Evolutionary conservation across 2,888 invertebrate species (phyloP).

Genomic region (Philopedon plagiatum): DNA sequence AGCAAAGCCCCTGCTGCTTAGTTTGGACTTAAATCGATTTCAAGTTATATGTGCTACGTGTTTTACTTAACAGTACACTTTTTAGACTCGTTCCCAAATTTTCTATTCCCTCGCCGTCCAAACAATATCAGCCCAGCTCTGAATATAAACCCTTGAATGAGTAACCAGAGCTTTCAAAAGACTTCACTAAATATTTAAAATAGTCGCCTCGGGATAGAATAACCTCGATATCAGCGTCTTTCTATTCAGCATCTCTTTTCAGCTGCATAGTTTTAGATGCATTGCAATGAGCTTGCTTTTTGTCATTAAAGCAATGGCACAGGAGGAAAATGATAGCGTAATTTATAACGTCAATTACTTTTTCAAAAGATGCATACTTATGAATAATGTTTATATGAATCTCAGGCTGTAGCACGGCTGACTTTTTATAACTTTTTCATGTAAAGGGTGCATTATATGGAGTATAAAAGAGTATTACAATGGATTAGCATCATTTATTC

Average conservation of each 20-base stretch:
- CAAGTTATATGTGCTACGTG: neutral
- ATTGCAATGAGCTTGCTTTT: neutral
- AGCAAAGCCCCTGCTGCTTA: no score
- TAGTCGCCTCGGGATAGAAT: slow-evolving; percentile 1
- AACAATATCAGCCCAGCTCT: neutral
- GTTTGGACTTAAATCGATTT: no score
- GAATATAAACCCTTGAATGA: slow-evolving; percentile 7
- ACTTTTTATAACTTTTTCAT: neutral
- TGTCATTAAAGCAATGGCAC: neutral
- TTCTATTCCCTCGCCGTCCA: neutral
- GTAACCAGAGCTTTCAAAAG: slow-evolving; percentile 13
- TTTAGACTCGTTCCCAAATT: neutral
- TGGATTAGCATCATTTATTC: no score
- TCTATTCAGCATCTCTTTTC: slow-evolving; percentile 15
- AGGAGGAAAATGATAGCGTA: neutral
- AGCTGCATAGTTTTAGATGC: slow-evolving; percentile 17
- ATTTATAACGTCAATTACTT: slow-evolving; percentile 25
- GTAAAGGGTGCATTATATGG: neutral
- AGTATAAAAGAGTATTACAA: neutral
- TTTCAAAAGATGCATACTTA: slow-evolving; percentile 19
- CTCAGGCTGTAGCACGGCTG: neutral
- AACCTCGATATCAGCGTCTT: slow-evolving; percentile 16
- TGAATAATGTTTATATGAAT: slow-evolving; percentile 19
- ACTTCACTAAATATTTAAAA: slow-evolving; percentile 28
- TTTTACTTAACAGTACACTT: neutral